A percentile compares a stretch with the other conserved stretches of the same genome.
Evolutionary conservation across 1,140 invertebrate species (phyloP).

Genomic region (Brachionus koreanus): DNA sequence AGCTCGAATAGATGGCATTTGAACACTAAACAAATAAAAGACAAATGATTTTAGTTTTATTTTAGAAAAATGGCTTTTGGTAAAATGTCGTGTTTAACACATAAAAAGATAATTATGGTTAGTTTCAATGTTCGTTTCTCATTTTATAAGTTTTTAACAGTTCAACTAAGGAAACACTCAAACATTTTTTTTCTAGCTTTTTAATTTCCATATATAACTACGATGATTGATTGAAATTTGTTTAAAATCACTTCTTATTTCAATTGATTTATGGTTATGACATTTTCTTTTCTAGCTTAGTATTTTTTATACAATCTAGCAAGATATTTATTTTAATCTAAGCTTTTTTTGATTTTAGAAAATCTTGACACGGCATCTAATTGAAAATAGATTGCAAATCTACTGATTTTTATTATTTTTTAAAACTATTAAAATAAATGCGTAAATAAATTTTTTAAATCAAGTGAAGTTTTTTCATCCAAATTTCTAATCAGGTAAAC

Average conservation of each 20-base stretch:
- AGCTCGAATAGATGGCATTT: not conserved
- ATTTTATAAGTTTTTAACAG: not conserved
- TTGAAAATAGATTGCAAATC: not conserved
- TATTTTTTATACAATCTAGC: not conserved
- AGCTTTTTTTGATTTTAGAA: not conserved
- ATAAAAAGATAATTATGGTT: not conserved
- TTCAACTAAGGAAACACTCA: not conserved
- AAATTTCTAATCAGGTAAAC: not conserved
- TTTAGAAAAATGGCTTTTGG: not conserved
- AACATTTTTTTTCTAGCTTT: not conserved
- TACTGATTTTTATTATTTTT: not conserved
- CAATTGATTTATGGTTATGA: conserved; percentile 8
- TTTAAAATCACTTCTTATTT: conserved; percentile 4
- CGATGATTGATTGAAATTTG: not conserved
- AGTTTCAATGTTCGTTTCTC: not conserved
- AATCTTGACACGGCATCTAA: not conserved
- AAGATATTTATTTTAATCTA: not conserved
- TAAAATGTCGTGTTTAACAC: not conserved
- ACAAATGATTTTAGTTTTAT: not conserved
- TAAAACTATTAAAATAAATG: not conserved
- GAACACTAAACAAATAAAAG: not conserved
- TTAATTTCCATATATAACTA: not conserved
- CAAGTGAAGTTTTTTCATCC: not conserved
- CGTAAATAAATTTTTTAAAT: not conserved
- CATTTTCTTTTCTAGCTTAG: not conserved